Evolutionary conservation across 2,888 invertebrate genomes (phyloP).

Genomic region (Polyommatus iphigenia): DNA sequence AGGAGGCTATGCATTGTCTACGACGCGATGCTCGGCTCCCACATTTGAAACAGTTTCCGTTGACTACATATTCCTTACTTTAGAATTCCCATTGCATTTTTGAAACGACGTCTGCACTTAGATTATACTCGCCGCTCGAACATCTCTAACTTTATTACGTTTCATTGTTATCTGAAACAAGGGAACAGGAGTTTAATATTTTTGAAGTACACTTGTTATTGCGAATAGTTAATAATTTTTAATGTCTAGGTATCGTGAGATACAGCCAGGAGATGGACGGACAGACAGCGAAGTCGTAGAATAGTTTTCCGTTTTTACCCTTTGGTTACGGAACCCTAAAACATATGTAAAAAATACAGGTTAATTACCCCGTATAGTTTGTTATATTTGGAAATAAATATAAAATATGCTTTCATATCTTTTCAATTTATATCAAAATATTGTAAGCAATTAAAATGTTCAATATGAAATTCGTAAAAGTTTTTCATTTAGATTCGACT

Average conservation of each 20-base stretch:
- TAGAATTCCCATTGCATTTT: conserved; percentile 56
- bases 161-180: conserved; percentile 59
- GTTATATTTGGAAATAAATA: not conserved
- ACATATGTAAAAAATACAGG: not conserved
- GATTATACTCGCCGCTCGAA: conserved; percentile 34
- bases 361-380: not conserved
- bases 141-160: conserved; percentile 42
- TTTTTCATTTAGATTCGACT: not conserved
- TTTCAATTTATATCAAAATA: not conserved
- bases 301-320: not conserved
- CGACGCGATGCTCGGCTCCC: conserved; percentile 56
- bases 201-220: not conserved
- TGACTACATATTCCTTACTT: conserved; percentile 48
- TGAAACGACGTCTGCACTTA: conserved; percentile 29
- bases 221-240: too few relatives aligned
- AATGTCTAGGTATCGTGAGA: too few relatives aligned
- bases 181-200: conserved; percentile 7
- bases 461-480: not conserved
- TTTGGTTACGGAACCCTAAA: not conserved
- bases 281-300: not conserved
- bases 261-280: too few relatives aligned
- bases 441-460: not conserved
- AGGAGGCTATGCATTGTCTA: conserved; percentile 75
- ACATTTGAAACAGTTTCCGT: conserved; percentile 66
- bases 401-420: not conserved